Percentiles rank a stretch among this genome's conserved stretches.
These are phyloP conservation scores for Eclectus roratus DNA, from an alignment of 2,113 vertebrate species.

Conservation along the genomic window DNA sequence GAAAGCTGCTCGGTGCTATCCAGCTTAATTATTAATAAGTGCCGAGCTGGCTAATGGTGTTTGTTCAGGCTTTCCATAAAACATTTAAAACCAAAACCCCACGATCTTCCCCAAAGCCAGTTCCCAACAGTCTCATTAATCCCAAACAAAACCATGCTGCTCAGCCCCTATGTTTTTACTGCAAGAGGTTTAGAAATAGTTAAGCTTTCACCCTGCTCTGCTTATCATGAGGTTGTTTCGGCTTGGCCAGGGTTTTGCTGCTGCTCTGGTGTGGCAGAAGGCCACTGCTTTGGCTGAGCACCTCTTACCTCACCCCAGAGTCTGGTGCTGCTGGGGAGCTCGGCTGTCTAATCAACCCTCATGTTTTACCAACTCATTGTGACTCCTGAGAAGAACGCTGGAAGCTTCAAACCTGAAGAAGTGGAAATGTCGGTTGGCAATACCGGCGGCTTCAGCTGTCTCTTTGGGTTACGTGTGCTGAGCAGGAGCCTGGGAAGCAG, in stretches of 20 bases:
- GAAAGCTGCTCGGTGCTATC: neutral
- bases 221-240: neutral
- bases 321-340: neutral
- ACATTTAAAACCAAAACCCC: neutral
- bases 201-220: neutral
- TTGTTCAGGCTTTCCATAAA: constrained; percentile 48
- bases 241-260: neutral
- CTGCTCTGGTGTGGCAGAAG: neutral
- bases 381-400: neutral
- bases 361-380: neutral
- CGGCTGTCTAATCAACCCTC: neutral
- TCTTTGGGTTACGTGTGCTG: neutral
- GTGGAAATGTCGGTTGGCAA: neutral
- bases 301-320: rapidly evolving
- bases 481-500: neutral
- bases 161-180: neutral
- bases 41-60: constrained; percentile 25
- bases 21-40: constrained; percentile 60
- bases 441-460: neutral
- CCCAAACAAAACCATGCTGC: neutral
- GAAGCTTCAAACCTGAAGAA: neutral
- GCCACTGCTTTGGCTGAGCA: neutral
- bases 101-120: neutral
- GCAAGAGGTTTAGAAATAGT: neutral
- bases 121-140: neutral